Evolutionary conservation across 2,888 invertebrate species (phyloP).

Genomic region (Cosmia pyralina): DNA sequence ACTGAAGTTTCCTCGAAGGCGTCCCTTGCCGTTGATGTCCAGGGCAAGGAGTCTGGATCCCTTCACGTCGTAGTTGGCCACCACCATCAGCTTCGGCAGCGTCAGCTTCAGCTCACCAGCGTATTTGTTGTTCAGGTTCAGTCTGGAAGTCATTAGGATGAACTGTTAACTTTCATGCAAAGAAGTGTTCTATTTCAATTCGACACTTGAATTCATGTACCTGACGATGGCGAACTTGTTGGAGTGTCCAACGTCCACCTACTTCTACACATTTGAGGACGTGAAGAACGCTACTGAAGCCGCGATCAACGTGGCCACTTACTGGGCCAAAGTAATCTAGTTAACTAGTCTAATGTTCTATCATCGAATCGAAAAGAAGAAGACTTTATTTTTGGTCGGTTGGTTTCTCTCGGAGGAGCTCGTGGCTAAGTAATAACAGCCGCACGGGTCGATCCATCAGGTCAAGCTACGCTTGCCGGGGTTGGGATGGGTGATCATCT

Average conservation of each 20-base stretch:
- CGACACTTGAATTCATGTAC: not conserved
- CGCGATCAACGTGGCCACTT: not conserved
- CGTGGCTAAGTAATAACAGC: no score
- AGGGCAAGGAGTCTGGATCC: conserved; percentile 93
- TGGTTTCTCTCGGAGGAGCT: no score
- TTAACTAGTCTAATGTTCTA: not conserved
- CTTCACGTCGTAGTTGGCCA: conserved; percentile 92
- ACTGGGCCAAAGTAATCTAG: not conserved
- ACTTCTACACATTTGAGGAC: not conserved
- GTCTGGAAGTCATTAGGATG: conserved; percentile 77
- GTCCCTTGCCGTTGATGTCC: conserved; percentile 93
- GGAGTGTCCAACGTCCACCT: not conserved
- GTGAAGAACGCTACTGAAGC: not conserved
- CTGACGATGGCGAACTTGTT: not conserved
- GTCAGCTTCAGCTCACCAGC: conserved; percentile 91
- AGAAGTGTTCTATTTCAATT: not conserved
- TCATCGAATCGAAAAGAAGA: not conserved
- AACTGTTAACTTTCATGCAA: not conserved
- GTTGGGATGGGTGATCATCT: no score
- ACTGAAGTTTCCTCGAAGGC: conserved; percentile 92
- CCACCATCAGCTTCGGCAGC: conserved; percentile 91
- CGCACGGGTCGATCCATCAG: no score
- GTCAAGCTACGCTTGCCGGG: no score
- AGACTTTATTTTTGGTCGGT: not conserved
- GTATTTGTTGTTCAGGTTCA: conserved; percentile 91